Conservation (phyloP, 2,797 vertebrate genomes). For the Lacerta agilis region DNA sequence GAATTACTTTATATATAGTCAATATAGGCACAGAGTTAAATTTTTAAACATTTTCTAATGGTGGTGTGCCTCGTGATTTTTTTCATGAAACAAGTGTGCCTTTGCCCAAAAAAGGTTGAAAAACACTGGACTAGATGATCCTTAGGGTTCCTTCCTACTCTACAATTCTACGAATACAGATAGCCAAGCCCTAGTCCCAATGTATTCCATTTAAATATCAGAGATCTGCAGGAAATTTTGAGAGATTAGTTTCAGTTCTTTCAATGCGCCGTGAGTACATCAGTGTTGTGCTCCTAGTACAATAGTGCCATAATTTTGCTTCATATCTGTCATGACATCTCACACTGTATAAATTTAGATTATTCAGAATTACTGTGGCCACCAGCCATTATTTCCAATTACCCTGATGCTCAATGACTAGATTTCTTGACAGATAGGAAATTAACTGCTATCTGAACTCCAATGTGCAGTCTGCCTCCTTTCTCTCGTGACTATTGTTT, state of each 20-base stretch:
- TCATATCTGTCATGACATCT: conserved; percentile 26
- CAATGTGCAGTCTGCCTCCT: conserved; percentile 16
- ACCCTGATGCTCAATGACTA: conserved; percentile 26
- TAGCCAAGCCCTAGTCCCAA: neutral
- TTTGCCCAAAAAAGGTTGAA: no score
- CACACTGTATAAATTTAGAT: conserved; percentile 1
- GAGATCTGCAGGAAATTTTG: neutral
- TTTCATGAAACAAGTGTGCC: no score
- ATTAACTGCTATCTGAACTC: conserved; percentile 45
- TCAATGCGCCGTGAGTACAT: neutral
- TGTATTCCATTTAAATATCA: neutral
- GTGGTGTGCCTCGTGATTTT: no score
- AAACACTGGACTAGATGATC: no score
- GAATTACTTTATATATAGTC: no score
- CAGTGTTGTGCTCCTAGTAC: conserved; percentile 17
- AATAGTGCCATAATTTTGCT: neutral
- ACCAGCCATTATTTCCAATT: conserved; percentile 51
- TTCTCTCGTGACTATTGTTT: conserved; percentile 2
- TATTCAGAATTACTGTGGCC: conserved; percentile 44
- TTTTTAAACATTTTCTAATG: no score
- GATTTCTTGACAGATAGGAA: conserved; percentile 37
- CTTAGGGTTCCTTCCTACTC: no score
- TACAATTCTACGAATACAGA: neutral
- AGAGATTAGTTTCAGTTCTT: neutral
- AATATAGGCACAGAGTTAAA: no score